Percentiles rank a stretch among this genome's conserved stretches.
These are phyloP conservation scores for Oriolus oriolus DNA, from an alignment of 2,113 vertebrate species.

Conservation along the genomic window DNA sequence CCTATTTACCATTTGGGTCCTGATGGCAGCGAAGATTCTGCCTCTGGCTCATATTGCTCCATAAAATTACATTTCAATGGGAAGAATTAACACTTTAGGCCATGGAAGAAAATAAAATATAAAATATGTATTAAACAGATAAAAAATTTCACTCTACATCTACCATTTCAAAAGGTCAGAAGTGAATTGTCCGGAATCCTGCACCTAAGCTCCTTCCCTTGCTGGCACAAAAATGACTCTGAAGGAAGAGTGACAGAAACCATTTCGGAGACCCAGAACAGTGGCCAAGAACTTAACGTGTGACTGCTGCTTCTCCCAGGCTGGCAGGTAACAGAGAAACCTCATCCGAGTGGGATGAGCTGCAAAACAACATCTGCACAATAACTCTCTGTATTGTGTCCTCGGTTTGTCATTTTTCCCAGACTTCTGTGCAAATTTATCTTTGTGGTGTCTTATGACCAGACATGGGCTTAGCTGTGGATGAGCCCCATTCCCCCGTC, in stretches of 20 bases:
- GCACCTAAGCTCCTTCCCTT: background rate
- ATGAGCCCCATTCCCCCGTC: fast-evolving
- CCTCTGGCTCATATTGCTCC: slow-evolving; percentile 34
- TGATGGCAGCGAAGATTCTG: slow-evolving; percentile 18
- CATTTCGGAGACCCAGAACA: background rate
- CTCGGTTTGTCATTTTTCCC: background rate
- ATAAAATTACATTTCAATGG: slow-evolving; percentile 30
- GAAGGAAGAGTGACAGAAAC: background rate
- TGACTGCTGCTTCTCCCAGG: background rate
- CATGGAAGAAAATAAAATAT: background rate
- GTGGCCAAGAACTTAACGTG: fast-evolving
- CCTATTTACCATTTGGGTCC: slow-evolving; percentile 47
- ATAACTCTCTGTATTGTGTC: background rate
- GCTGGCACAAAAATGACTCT: background rate
- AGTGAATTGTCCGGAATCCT: background rate
- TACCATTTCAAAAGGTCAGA: background rate
- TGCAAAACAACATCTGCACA: background rate
- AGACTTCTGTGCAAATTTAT: background rate
- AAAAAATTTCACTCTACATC: background rate
- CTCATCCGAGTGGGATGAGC: background rate
- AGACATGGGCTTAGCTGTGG: background rate
- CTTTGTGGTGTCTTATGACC: background rate
- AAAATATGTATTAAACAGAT: background rate
- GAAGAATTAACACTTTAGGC: slow-evolving; percentile 36
- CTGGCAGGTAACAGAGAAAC: background rate